Evolutionary conservation across 2,113 vertebrate genomes (phyloP).

Genomic region (Benitochromis conjunctus): DNA sequence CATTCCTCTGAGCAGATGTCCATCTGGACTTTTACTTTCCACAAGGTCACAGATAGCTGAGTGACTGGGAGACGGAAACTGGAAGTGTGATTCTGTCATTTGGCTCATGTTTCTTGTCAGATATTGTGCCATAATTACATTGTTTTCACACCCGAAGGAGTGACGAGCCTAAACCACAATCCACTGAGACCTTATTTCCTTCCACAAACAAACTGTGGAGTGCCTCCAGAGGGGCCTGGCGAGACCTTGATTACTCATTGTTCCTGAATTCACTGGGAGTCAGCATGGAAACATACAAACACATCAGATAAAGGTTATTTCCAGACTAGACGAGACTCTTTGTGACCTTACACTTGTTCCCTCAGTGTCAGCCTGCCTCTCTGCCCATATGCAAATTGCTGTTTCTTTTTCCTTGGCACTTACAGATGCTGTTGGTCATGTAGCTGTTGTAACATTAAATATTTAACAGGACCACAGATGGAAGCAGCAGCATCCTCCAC

Average conservation of each 20-base stretch:
- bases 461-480: neutral
- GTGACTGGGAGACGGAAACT: neutral
- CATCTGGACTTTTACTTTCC: slow-evolving; percentile 43
- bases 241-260: slow-evolving; percentile 6
- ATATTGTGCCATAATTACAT: neutral
- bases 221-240: neutral
- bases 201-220: slow-evolving; percentile 42
- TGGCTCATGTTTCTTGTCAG: slow-evolving; percentile 13
- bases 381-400: neutral
- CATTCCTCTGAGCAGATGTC: slow-evolving; percentile 35
- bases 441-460: neutral
- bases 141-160: slow-evolving; percentile 18
- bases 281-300: neutral
- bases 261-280: neutral
- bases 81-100: slow-evolving; percentile 7
- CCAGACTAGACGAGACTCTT: neutral
- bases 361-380: neutral
- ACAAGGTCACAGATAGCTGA: neutral
- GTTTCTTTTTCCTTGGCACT: neutral
- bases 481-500: neutral
- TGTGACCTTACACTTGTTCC: neutral
- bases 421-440: neutral
- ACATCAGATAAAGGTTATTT: neutral
- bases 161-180: slow-evolving; percentile 3
- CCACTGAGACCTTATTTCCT: slow-evolving; percentile 40